Base-by-base conservation (phyloP, 2,113 vertebrate species). In the Cyanoderma ruficeps region DNA sequence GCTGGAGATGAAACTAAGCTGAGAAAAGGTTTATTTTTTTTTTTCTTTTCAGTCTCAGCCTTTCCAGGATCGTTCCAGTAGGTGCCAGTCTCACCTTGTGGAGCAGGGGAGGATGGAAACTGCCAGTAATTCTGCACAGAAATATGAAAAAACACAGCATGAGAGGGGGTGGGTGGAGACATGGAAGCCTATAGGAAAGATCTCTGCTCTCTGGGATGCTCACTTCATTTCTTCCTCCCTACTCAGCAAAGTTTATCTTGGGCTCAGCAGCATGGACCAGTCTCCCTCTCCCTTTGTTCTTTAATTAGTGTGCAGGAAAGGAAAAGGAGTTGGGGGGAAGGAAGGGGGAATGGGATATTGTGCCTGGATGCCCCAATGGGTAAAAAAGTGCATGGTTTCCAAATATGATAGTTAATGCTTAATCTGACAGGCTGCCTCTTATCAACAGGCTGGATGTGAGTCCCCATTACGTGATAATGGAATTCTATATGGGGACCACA, bases 21-120 rank as follows among this genome's bases (percentile, higher is more conserved):
- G 80, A 87, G 74, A 63, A 68, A 67, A 84, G 28, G 3, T 14
- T 44, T 20, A 24, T 67, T 74, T 39, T 27, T 41, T 27, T 41
- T 23, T 42, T 57, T 35, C 41, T 67, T 70, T 50, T 84, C 87
- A 63, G 10, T 47, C 78, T 93, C 88, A 74, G 92, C 39, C n/a
- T 87, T 96, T 96, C 91, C 77, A 69, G 59, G 33, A 3, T 0
- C 15, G 42, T 76, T 90, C 91, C 97, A 92, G 91, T 76, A 97
- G 96, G 95, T 91, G 97, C 94, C 95, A 97, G 93, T 91, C 95
- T 95, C 94, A 92, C 89, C 94, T 92, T 93, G 65, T 85, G 63
- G 31, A 96, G 93, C 46, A 60, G 63, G 47, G 50, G 57, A 90
- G 65, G 44, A 78, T 96, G 83, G 96, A 95, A 96, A 92, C 83